phyloP scores from a whole-genome alignment of 2,113 vertebrate species.

The Epinephelus fuscoguttatus region DNA sequence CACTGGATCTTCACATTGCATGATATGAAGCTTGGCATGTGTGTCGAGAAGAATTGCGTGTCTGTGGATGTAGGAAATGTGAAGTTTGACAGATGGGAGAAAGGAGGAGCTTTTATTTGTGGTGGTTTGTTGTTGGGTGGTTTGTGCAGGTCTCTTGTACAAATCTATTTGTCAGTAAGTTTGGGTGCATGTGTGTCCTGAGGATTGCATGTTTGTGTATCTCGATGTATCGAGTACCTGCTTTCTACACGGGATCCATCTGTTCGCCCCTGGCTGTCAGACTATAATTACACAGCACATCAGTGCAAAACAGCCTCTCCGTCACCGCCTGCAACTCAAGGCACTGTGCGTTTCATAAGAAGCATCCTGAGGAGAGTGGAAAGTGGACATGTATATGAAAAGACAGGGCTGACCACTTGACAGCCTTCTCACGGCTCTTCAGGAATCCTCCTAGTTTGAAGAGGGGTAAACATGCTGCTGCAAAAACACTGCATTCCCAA shows the following conservation, averaged over 20 bases:
- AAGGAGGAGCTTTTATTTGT: neutral
- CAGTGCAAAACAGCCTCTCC: conserved; percentile 23
- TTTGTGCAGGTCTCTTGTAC: neutral
- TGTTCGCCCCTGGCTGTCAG: conserved; percentile 22
- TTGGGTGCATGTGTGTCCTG: neutral
- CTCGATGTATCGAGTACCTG: conserved; percentile 19
- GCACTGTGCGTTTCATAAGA: conserved; percentile 9
- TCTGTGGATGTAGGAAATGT: conserved; percentile 2
- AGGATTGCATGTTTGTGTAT: conserved; percentile 8
- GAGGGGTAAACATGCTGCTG: conserved; percentile 42
- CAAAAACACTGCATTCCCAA: conserved; percentile 59
- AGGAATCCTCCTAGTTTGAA: conserved; percentile 38
- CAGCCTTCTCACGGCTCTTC: neutral
- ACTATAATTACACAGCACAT: conserved; percentile 39
- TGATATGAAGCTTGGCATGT: neutral
- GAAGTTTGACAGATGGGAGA: conserved; percentile 22
- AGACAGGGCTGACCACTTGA: neutral
- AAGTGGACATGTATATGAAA: conserved; percentile 1
- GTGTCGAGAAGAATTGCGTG: neutral
- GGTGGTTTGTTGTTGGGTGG: conserved; percentile 1
- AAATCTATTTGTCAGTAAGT: conserved; percentile 17
- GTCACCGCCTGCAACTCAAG: neutral
- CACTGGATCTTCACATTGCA: conserved; percentile 23
- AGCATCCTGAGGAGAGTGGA: neutral
- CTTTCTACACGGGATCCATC: conserved; percentile 22